Percentiles rank a stretch among this genome's conserved stretches.
Conservation (phyloP, 30 jellyfish, hydroid and myxozoan genomes). For the Phacellophora camtschatica region DNA sequence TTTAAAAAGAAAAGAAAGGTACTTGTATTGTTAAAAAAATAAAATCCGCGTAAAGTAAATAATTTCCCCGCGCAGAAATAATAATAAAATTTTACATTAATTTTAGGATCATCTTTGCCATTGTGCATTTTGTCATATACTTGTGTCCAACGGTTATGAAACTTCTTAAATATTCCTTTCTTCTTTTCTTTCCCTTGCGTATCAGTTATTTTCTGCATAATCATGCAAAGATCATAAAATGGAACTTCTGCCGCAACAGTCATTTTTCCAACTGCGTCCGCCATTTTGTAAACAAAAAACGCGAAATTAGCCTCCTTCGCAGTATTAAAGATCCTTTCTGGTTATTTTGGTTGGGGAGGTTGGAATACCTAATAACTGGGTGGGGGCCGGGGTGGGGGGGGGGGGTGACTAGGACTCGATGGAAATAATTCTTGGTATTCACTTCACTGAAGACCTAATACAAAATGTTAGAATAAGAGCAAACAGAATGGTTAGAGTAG, state of each 20-base stretch:
- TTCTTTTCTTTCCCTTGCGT: constrained; percentile 78
- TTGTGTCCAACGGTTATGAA: constrained; percentile 72
- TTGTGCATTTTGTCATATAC: constrained; percentile 69
- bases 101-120: neutral
- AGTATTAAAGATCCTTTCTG: too few relatives aligned
- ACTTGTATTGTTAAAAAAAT: too few relatives aligned
- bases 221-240: constrained; percentile 70
- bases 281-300: constrained; percentile 10
- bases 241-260: constrained; percentile 75
- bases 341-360: neutral
- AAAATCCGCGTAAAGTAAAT: neutral
- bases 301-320: too few relatives aligned
- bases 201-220: constrained; percentile 69
- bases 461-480: too few relatives aligned
- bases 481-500: too few relatives aligned
- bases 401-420: too few relatives aligned
- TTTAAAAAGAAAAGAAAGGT: too few relatives aligned
- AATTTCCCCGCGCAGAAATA: neutral
- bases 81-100: constrained; percentile 8
- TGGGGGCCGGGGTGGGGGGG: too few relatives aligned
- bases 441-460: too few relatives aligned
- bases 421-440: too few relatives aligned
- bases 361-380: too few relatives aligned
- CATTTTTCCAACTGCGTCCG: neutral
- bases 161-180: constrained; percentile 70